These are phyloP conservation scores for Diphyllodes magnificus DNA, from an alignment of 2,113 vertebrate genomes.

Conservation along the genomic window DNA sequence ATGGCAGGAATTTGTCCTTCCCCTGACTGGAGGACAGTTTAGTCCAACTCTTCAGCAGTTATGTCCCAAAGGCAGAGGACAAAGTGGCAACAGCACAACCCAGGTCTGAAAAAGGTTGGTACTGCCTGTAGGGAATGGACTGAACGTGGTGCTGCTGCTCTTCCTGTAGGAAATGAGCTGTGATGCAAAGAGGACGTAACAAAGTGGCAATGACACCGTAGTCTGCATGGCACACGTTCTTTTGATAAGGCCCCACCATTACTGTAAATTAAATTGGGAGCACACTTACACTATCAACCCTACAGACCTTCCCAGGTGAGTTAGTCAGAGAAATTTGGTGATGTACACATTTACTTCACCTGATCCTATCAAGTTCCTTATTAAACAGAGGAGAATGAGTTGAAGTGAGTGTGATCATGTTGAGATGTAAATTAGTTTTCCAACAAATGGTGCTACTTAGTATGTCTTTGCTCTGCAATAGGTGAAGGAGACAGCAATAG, in stretches of 20 bases:
- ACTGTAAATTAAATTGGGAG: not conserved
- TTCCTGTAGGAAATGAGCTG: not conserved
- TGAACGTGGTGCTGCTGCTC: accelerated
- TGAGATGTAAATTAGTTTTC: not conserved
- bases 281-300: not conserved
- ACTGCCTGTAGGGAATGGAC: not conserved
- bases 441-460: not conserved
- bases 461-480: not conserved
- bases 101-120: not conserved
- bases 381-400: not conserved
- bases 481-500: not conserved
- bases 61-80: not conserved
- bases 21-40: not conserved
- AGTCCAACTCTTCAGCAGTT: not conserved
- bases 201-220: accelerated
- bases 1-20: not conserved
- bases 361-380: not conserved
- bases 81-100: not conserved
- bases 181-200: not conserved
- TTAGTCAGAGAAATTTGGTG: not conserved
- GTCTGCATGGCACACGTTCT: not conserved
- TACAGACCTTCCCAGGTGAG: not conserved
- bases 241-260: not conserved
- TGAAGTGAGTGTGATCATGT: not conserved
- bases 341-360: not conserved